Base-by-base conservation (phyloP, 2,888 invertebrate genomes). In the Drosophila borborema region DNA sequence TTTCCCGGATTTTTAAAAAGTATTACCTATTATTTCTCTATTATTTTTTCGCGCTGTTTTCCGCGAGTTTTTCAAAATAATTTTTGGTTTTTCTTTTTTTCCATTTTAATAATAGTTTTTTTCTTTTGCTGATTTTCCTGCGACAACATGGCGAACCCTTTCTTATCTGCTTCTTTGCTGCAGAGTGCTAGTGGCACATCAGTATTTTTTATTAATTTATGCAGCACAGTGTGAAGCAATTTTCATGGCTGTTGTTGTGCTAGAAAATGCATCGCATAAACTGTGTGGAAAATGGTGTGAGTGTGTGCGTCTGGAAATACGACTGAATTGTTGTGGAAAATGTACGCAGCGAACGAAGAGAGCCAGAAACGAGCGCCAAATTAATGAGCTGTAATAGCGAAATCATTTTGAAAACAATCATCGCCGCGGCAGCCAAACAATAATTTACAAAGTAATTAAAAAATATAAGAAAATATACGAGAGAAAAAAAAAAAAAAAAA, bases 181-280 rank as follows among this genome's bases (percentile, higher is more conserved):
- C 28, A 28, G n/a, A n/a, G 28, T n/a, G n/a, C n/a, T 28, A 28
- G 28, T 28, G 28, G 28, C 28, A 28, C 28, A 28, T 28, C 28
- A 28, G 6, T 6, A 28, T 28, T 28, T 88, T 72, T 59, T 59
- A 77, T 84, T 89, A 86, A 89, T 84, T 81, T 86, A 86, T 89
- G 89, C 80, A 81, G 83, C 90, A 79, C 90, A 90, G 90, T 90
- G 60, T 91, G 90, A 82, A 80, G 67, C 84, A 81, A 76, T 81
- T 81, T 75, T 68, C 46, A 64, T 56, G 28, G 28, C 28, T 58
- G 59, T 43, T 67, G 45, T 60, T 56, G 58, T 59, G 58, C 64
- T 55, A 31, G 72, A 84, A 74, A 87, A 81, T 72, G 65, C 64
- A 72, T 49, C 28, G 54, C 84, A 81, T 79, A 67, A 81, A 79